These are phyloP conservation scores for Agrotis exclamationis DNA, from an alignment of 2,888 invertebrate species.

Conservation along the genomic window DNA sequence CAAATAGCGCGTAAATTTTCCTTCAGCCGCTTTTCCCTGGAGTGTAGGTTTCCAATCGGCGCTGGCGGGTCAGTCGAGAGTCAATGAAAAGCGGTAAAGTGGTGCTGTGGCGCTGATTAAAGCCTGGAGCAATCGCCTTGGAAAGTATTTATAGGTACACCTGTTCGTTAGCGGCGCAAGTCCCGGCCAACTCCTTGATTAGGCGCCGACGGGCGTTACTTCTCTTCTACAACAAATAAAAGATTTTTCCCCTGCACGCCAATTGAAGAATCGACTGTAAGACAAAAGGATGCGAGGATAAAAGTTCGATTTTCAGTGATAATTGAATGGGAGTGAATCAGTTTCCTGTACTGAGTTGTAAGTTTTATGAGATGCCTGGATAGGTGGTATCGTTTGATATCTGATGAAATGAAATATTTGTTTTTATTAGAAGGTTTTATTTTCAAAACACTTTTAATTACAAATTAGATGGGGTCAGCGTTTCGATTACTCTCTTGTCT, in stretches of 20 bases:
- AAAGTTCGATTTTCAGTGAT: conserved; percentile 41
- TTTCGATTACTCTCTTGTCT: too few relatives aligned
- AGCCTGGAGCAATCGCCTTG: conserved; percentile 90
- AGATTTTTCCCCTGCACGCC: conserved; percentile 83
- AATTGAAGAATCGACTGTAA: conserved; percentile 80
- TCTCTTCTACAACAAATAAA: conserved; percentile 88
- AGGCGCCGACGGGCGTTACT: conserved; percentile 89
- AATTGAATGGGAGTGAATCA: conserved; percentile 35
- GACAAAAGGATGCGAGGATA: conserved; percentile 67
- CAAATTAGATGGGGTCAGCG: too few relatives aligned
- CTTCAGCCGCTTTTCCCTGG: conserved; percentile 81
- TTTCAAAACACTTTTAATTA: too few relatives aligned
- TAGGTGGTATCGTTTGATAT: not conserved
- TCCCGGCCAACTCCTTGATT: conserved; percentile 90
- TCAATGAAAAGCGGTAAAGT: conserved; percentile 90
- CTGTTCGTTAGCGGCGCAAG: conserved; percentile 90
- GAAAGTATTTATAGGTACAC: conserved; percentile 91
- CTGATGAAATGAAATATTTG: too few relatives aligned
- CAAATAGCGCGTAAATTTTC: conserved; percentile 83
- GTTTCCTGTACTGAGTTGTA: conserved; percentile 10
- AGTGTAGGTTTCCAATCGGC: conserved; percentile 89
- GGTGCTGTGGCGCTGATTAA: conserved; percentile 90
- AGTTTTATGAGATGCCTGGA: conserved; percentile 6
- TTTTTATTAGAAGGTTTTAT: too few relatives aligned
- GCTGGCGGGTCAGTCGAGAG: conserved; percentile 87